Evolutionary conservation across 2,113 vertebrate species (phyloP), one percentile per base, ranked within the genome.

Genomic region (Neotoma lepida): DNA sequence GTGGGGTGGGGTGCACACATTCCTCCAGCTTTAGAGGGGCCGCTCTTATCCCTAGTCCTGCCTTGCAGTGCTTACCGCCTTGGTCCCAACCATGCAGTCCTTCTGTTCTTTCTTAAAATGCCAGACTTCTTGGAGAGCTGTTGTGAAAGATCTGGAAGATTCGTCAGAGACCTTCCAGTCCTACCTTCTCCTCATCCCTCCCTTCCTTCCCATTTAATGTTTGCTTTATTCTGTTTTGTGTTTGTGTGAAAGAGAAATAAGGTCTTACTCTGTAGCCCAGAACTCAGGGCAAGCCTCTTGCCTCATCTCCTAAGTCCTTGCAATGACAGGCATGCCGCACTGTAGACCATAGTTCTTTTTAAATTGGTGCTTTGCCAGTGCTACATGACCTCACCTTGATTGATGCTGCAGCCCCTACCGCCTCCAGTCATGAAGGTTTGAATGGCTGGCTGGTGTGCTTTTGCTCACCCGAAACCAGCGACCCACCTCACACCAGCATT

Each of bases 71-170:
- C 56, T 61, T 15, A 49, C 51, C 28, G 13, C 73, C 4, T 56
- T 46, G 41, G 4, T 56, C 49, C 41, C 82, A 68, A 0, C 56
- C 13, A 0, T 28, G 51, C 30, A 66, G 13, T 66, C 64, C 30
- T 63, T 63, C 61, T 66, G 64, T 35, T 66, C 8, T 77, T 56
- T 51, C 89, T 92, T 82, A 51, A 64, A 90, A 24, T 74, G 63
- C 15, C 66, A 91, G 39, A 61, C 12, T 63, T 86, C 61, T 17
- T 81, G 14, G 58, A 89, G 51, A 91, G 66, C 28, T 73, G 24
- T 28, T 91, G 28, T 44, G 33, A 61, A 80, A 46, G 13, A 51
- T 68, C 51, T 89, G 35, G 33, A 84, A 64, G 39, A 41, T 70
- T 70, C 5, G 66, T 91, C 33, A 58, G 24, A 89, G 49, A 28